Base-by-base conservation (phyloP, 2,888 invertebrate genomes). In the Meghimatium bilineatum region DNA sequence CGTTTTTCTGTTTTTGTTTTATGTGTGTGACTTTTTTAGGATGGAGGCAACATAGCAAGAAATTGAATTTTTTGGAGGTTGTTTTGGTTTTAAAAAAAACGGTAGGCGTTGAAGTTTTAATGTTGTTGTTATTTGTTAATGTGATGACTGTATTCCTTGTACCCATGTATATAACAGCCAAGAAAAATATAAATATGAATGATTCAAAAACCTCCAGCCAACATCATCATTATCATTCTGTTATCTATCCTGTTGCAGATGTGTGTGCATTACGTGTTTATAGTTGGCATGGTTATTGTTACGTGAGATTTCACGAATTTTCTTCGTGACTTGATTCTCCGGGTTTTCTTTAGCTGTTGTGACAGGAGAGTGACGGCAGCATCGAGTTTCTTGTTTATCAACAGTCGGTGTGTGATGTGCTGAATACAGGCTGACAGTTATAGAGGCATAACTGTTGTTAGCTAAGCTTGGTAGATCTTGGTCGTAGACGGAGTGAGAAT, bases 201-300 rank as follows among this genome's bases (percentile, higher is more conserved):
- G 44, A 44, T 44, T 44, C 44, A 44, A 44, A 44, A 44, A 44
- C 12, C 44, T 44, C 44, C 44, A 44, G 12, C 44, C 44, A 12
- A 44, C 12, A 44, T 44, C 44, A 44, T 44, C 44, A 44, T 44
- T 5, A 44, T 44, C 12, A 44, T 44, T 12, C 44, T 12, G 56
- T 23, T 56, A 56, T 56, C 17, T 26, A 56, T 56, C 56, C 26
- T 26, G 3, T 63, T 8, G n/a, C 63, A 63, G 63, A 1, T n/a
- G n/a, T 29, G 26, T 63, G 5, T n/a, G n/a, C 3, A 12, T 29
- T 29, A 8, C 5, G 29, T 63, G 29, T 63, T 63, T 63, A n/a
- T 29, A 63, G 63, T 63, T 63, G 63, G n/a, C 63, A 63, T 63
- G n/a, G 63, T 63, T 63, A n/a, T 63, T 63, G n/a, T 63, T 29